phyloP scores from a whole-genome alignment of 2,797 vertebrate species.

The Syndactyla subalaris region DNA sequence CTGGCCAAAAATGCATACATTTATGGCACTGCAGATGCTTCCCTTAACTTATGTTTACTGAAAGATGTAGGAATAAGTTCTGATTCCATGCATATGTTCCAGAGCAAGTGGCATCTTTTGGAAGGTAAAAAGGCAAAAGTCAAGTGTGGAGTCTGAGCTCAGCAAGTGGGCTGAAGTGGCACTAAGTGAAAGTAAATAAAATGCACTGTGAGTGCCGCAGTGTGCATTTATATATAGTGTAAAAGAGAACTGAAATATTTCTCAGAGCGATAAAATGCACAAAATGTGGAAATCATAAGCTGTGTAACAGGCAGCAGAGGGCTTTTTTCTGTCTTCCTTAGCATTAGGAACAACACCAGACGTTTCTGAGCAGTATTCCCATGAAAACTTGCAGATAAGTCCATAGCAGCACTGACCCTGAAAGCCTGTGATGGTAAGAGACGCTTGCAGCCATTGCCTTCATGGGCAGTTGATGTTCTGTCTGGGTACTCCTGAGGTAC shows the following conservation, averaged over 20 bases:
- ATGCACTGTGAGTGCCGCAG: not conserved
- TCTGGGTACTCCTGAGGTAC: not conserved
- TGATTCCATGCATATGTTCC: not conserved
- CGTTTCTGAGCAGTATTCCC: not conserved
- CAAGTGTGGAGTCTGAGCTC: not conserved
- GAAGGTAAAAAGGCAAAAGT: not conserved
- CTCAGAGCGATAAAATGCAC: not conserved
- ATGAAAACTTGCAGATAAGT: not conserved
- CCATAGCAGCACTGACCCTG: not conserved
- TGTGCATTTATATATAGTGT: not conserved
- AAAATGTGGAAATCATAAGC: not conserved
- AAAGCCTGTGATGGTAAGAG: not conserved
- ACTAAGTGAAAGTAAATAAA: not conserved
- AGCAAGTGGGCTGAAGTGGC: not conserved
- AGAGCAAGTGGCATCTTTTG: not conserved
- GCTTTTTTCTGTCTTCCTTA: not conserved
- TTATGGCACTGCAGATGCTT: not conserved
- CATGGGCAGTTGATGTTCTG: not conserved
- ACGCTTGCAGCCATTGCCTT: not conserved
- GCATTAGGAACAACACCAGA: not conserved
- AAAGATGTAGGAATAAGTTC: not conserved
- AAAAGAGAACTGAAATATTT: not conserved
- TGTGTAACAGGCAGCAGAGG: not conserved
- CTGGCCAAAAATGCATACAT: not conserved
- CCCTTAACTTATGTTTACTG: not conserved